Evolutionary conservation across 64 coral and sea anemone genomes (phyloP).

Genomic region (Hydrozoanthus tunicans): DNA sequence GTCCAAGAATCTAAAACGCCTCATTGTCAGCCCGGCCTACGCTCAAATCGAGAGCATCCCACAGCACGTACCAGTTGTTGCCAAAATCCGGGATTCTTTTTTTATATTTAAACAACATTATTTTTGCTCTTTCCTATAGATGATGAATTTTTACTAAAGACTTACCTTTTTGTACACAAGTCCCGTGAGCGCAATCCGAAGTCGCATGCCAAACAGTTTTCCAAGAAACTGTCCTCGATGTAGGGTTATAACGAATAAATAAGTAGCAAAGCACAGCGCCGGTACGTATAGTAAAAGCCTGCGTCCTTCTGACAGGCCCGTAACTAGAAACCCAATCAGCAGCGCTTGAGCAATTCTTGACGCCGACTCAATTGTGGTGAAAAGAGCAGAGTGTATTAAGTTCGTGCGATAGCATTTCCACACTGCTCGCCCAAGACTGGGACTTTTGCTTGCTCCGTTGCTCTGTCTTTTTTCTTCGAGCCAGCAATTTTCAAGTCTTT

Average conservation of each 20-base stretch:
- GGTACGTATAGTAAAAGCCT: constrained; percentile 43
- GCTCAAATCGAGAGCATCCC: no score
- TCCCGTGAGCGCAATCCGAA: constrained; percentile 37
- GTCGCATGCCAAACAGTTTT: constrained; percentile 34
- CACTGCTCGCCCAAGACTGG: constrained; percentile 16
- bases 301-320: not conserved
- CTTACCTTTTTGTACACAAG: constrained; percentile 55
- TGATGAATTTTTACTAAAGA: not conserved
- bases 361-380: constrained; percentile 41
- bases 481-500: constrained; percentile 49
- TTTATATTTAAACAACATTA: not conserved
- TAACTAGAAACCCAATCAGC: constrained; percentile 27
- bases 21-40: no score
- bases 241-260: constrained; percentile 42
- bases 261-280: constrained; percentile 43
- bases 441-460: not conserved
- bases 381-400: constrained; percentile 30
- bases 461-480: not conserved
- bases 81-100: not conserved
- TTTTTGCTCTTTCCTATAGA: not conserved
- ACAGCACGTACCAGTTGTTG: not conserved
- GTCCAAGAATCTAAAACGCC: no score
- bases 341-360: constrained; percentile 36
- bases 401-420: constrained; percentile 37
- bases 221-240: constrained; percentile 44